Evolutionary conservation across 1,140 invertebrate genomes (phyloP), one percentile per base, ranked within the genome.

Genomic region (Lamellibrachia luymesi): DNA sequence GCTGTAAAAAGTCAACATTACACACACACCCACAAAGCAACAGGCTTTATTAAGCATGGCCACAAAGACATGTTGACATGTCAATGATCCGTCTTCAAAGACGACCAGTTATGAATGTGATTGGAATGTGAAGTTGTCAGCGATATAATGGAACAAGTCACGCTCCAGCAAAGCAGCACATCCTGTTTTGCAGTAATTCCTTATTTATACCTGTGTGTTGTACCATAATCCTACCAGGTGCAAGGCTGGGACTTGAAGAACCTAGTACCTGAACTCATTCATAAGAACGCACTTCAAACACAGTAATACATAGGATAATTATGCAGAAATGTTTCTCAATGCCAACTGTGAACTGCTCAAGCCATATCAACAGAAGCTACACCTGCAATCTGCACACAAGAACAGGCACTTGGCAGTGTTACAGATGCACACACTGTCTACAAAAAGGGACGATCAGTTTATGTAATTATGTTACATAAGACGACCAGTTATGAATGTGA

Each of bases 121-220:
- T 2, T 22, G 64, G 64, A 80, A 80, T 80, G 64, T 80, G 64
- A 80, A 80, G 64, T 2, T 4, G 64, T 80, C 64, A 80, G 64
- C 64, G 7, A 22, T 17, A 80, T 22, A 80, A 80, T 80, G 93
- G 93, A 93, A 90, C 92, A 94, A 92, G 93, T 93, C 49, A 93
- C 92, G 2, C 56, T 80, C 4, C n/a, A 89, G 52, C 92, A 51
- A 94, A 13, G 2, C 22, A 90, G 50, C 50, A 91, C 38, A 80
- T 80, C 13, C 64, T 80, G 64, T 80, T 10, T 80, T 80, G 64
- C 17, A 22, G 13, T 80, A 80, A 80, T 80, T 80, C 13, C 64
- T 80, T 80, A 80, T 80, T 80, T 80, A 80, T 80, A 22, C 25
- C 6, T 80, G 5, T 80, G 64, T 56, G 52, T 56, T 56, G 52